Base-by-base conservation (phyloP, 2,888 invertebrate species). In the Limnephilus marmoratus region DNA sequence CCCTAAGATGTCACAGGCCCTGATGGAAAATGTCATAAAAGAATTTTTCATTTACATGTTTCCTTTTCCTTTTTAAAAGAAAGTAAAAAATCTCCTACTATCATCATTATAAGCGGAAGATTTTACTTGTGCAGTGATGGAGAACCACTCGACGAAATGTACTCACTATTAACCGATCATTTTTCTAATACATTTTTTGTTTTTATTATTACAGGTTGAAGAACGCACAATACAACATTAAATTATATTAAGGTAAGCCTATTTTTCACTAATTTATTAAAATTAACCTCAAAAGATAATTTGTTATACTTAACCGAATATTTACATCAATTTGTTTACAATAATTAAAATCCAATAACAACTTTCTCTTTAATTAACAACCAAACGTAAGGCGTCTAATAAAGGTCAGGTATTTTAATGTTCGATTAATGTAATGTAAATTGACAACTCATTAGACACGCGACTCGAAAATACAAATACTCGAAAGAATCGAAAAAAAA, bases 361-460 rank as follows among this genome's bases (percentile, higher is more conserved):
- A 68, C 68, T 68, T 68, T 68, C 68, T 24, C n/a, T 7, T 68
- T 68, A 24, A 68, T 68, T 24, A 68, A 18, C 7, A 68, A 24
- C 5, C 68, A 68, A 68, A 68, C 68, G 24, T 24, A 68, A 4
- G 0, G 68, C 7, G 5, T 24, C 1, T 0, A 1, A 68, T 68
- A 68, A 68, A 68, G 68, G 68, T 68, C 68, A 24, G 68, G 4
- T 7, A 24, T 68, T 68, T n/a, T 68, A 68, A 68, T 68, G 24
- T 68, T 24, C 68, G 24, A 68, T 68, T 68, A 68, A 68, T 5
- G 68, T 68, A 68, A 68, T 68, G 7, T n/a, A 7, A 68, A 68
- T 68, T n/a, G 68, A 68, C 68, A 68, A 68, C 68, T 68, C 68
- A 68, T 68, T 68, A 68, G 68, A 68, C 68, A 68, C 68, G 68